Conservation (phyloP, 2,113 vertebrate genomes). For the Megatriorchis doriae region DNA sequence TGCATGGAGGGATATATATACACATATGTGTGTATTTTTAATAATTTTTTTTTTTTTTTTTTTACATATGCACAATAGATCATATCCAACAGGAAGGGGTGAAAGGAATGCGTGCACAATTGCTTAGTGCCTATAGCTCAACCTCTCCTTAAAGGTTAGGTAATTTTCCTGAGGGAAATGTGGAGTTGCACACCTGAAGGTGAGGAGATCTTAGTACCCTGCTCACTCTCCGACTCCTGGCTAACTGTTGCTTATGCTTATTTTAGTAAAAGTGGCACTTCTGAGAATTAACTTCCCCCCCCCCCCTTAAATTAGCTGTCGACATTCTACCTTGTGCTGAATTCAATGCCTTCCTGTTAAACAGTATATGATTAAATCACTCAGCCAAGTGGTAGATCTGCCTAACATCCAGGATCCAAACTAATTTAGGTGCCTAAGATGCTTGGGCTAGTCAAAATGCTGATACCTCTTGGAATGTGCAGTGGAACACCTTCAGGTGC, state of each 20-base stretch:
- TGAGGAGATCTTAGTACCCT: background rate
- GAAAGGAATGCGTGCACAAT: background rate
- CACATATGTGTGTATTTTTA: background rate
- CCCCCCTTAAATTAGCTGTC: background rate
- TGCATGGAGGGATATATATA: accelerated
- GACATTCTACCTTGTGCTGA: background rate
- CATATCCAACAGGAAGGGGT: background rate
- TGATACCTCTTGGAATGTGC: background rate
- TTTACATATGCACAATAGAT: background rate
- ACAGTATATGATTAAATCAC: background rate
- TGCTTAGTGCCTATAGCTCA: accelerated
- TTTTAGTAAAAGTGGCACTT: background rate
- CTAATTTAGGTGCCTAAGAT: background rate
- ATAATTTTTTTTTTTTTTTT: background rate
- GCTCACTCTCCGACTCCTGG: background rate
- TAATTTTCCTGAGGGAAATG: background rate
- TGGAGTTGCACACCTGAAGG: accelerated
- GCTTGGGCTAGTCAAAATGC: background rate
- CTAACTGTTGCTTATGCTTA: accelerated
- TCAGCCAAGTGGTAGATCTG: background rate
- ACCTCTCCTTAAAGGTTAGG: background rate
- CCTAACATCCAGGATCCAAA: background rate
- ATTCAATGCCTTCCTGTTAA: background rate
- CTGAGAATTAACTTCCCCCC: background rate
- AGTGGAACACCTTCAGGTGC: background rate